These are phyloP conservation scores for Fulmarus glacialis DNA, from an alignment of 2,113 vertebrate species.

Conservation along the genomic window DNA sequence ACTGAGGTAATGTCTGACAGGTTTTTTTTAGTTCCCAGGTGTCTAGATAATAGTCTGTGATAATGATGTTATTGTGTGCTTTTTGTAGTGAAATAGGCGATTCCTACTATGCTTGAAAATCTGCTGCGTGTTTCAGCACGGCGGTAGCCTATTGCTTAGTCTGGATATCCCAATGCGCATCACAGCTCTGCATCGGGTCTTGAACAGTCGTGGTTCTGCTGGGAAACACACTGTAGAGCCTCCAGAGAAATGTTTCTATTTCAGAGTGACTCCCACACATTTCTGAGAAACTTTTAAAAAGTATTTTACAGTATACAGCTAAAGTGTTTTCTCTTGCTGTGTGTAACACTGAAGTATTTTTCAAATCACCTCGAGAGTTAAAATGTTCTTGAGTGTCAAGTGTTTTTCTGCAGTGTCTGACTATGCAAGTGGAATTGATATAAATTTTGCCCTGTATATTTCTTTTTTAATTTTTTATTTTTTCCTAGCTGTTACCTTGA, in stretches of 20 bases:
- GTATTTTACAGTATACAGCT: not conserved
- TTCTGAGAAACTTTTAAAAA: not conserved
- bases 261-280: not conserved
- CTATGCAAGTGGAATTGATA: not conserved
- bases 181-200: not conserved
- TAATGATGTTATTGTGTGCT: not conserved
- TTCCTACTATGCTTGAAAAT: not conserved
- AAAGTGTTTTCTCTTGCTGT: not conserved
- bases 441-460: not conserved
- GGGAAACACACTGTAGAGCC: not conserved
- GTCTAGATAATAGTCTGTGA: not conserved
- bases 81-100: not conserved
- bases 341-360: not conserved
- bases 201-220: not conserved
- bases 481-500: not conserved
- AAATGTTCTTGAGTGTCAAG: not conserved
- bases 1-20: constrained; percentile 12
- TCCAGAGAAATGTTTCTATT: not conserved
- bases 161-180: not conserved
- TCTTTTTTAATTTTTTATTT: not conserved
- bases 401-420: not conserved
- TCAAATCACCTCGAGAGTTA: not conserved
- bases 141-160: not conserved
- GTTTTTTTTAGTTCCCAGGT: not conserved
- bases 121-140: not conserved